A percentile compares a stretch with the other conserved stretches of the same genome.
These are phyloP conservation scores for Ganaspis brasiliensis DNA, from an alignment of 2,888 invertebrate species.

Conservation along the genomic window DNA sequence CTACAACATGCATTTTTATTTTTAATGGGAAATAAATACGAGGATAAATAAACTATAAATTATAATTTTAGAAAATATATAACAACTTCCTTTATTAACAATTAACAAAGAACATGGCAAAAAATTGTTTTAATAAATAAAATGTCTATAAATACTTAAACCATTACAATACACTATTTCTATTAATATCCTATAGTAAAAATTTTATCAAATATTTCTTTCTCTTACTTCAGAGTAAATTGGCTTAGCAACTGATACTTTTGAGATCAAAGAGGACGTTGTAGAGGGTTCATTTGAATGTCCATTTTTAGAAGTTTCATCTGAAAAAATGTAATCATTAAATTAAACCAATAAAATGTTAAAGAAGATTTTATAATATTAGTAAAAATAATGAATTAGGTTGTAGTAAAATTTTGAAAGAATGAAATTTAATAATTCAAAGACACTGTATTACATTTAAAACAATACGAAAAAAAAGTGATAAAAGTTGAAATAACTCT, in stretches of 20 bases:
- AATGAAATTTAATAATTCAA: too few species aligned
- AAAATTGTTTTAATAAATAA: too few species aligned
- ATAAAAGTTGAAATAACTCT: neutral
- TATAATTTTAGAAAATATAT: too few species aligned
- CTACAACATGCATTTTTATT: too few species aligned
- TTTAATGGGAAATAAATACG: too few species aligned
- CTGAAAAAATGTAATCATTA: conserved; percentile 2
- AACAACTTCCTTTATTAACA: too few species aligned
- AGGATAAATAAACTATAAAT: too few species aligned
- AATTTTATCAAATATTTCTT: conserved; percentile 21
- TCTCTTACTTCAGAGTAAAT: conserved; percentile 17
- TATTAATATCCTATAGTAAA: neutral
- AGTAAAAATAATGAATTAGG: too few species aligned
- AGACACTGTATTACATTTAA: neutral
- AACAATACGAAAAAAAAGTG: neutral
- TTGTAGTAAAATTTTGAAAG: too few species aligned
- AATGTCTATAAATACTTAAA: neutral
- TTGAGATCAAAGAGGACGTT: conserved; percentile 28
- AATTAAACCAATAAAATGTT: neutral
- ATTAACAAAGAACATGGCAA: too few species aligned
- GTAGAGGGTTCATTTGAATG: conserved; percentile 30
- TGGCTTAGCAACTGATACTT: conserved; percentile 5
- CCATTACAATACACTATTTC: neutral
- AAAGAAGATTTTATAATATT: too few species aligned
- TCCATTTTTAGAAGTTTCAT: conserved; percentile 23